Percentiles rank a stretch among this genome's conserved stretches.
These are phyloP conservation scores for Pardosa pseudoannulata DNA, from an alignment of 2,888 invertebrate species.

Conservation along the genomic window DNA sequence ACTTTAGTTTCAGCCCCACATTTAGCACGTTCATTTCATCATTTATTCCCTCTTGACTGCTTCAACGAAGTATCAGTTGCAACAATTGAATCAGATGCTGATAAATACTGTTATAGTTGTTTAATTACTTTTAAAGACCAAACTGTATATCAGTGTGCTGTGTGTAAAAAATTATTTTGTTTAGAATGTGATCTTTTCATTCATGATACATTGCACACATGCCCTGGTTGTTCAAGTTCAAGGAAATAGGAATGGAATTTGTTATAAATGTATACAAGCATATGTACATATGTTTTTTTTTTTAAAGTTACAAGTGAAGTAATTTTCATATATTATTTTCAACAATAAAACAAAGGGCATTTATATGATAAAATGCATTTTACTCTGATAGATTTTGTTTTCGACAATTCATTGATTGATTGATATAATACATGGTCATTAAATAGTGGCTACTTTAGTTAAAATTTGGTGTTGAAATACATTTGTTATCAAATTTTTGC, in stretches of 20 bases:
- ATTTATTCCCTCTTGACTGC: constrained; percentile 93
- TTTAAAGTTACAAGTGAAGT: too few relatives aligned
- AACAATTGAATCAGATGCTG: constrained; percentile 75
- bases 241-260: constrained; percentile 15
- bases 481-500: too few relatives aligned
- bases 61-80: constrained; percentile 88
- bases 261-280: too few relatives aligned
- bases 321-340: too few relatives aligned
- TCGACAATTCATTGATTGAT: too few relatives aligned
- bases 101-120: constrained; percentile 76
- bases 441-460: too few relatives aligned
- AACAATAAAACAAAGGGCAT: too few relatives aligned
- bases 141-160: constrained; percentile 85
- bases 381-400: too few relatives aligned
- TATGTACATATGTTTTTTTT: too few relatives aligned
- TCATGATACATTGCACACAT: constrained; percentile 94
- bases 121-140: constrained; percentile 75
- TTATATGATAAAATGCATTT: too few relatives aligned
- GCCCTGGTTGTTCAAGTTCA: constrained; percentile 91
- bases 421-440: too few relatives aligned
- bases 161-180: constrained; percentile 89
- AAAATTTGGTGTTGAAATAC: too few relatives aligned
- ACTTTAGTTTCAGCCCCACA: constrained; percentile 98
- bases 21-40: constrained; percentile 97
- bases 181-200: constrained; percentile 97